A percentile compares a stretch with the other conserved stretches of the same genome.
Conservation (phyloP, 1,140 invertebrate species). For the Heliconius nattereri region DNA sequence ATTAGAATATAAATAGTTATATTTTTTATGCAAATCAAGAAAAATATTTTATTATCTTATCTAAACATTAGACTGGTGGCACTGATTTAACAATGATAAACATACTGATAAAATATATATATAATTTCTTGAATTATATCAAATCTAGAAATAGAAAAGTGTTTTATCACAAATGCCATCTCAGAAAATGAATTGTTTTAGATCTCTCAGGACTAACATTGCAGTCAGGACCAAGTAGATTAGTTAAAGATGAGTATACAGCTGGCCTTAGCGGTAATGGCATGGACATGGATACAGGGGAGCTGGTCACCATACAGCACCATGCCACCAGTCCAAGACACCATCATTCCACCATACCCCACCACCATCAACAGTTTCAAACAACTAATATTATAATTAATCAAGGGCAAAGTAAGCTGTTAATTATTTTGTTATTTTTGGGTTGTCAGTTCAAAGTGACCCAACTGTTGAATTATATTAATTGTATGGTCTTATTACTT, state of each 20-base stretch:
- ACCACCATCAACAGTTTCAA: constrained; percentile 75
- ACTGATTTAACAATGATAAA: background rate
- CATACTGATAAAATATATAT: background rate
- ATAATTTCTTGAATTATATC: background rate
- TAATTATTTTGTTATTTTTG: background rate
- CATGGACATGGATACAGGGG: constrained; percentile 90
- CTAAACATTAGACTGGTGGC: background rate
- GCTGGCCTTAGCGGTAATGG: constrained; percentile 85
- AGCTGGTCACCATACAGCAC: constrained; percentile 90
- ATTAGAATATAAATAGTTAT: background rate
- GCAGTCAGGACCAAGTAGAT: constrained; percentile 87
- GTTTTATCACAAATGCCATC: constrained; percentile 14
- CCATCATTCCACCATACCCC: constrained; percentile 71
- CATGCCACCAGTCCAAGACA: constrained; percentile 85
- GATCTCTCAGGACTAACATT: constrained; percentile 93
- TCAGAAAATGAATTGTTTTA: constrained; percentile 71
- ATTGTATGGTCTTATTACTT: background rate
- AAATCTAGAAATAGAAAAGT: background rate
- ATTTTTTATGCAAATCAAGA: background rate
- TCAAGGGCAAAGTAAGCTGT: constrained; percentile 72
- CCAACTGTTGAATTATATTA: background rate
- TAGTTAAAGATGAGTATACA: constrained; percentile 92
- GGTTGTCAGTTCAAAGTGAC: background rate
- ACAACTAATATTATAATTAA: constrained; percentile 74
- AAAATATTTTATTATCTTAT: background rate